Evolutionary conservation across 2,113 vertebrate species (phyloP).

Genomic region (Hemibates koningsi): DNA sequence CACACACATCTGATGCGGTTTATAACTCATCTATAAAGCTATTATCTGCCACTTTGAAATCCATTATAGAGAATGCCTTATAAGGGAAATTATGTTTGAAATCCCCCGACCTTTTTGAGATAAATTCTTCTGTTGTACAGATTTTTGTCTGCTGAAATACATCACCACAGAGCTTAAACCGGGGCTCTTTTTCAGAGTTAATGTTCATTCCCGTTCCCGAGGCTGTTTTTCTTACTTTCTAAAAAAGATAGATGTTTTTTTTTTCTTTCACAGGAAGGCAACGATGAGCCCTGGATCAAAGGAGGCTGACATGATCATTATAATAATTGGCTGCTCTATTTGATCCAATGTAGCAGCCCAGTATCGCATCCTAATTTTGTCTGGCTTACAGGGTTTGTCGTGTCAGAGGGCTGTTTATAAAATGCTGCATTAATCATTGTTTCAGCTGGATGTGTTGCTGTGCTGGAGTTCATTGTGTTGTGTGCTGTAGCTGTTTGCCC

Average conservation of each 20-base stretch:
- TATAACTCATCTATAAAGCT: not conserved
- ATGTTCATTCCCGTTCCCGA: not conserved
- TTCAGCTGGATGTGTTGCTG: not conserved
- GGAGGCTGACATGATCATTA: not conserved
- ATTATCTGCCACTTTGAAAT: not conserved
- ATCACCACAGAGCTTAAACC: not conserved
- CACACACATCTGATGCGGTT: not conserved
- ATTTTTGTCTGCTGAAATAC: not conserved
- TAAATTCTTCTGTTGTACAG: not conserved
- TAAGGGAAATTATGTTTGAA: not conserved
- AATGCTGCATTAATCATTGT: not conserved
- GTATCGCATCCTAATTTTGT: not conserved
- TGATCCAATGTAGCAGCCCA: not conserved
- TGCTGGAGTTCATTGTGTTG: not conserved
- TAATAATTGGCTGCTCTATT: not conserved
- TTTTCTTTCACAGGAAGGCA: not conserved
- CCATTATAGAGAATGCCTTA: not conserved
- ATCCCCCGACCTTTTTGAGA: not conserved
- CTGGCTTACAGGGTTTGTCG: not conserved
- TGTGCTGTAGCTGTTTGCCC: not conserved
- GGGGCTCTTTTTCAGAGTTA: not conserved
- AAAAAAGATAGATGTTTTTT: not conserved
- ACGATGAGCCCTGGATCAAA: conserved; percentile 1
- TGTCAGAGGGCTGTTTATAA: not conserved
- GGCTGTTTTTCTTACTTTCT: not conserved